Percentiles rank a stretch among this genome's conserved stretches.
These are phyloP conservation scores for Laticauda laticaudata DNA, from an alignment of 2,113 vertebrate species.

Conservation along the genomic window DNA sequence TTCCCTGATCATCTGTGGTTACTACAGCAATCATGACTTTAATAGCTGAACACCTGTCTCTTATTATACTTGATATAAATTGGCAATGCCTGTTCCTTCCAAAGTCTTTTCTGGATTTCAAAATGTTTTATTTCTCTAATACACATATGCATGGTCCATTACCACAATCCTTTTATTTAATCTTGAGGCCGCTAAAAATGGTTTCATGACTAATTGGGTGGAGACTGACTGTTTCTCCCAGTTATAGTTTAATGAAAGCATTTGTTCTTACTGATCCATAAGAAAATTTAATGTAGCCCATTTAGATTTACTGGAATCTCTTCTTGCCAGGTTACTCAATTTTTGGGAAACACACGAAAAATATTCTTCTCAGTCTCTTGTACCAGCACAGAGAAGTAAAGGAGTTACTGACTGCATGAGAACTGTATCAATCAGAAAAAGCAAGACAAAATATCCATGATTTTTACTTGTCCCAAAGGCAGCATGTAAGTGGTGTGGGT, in stretches of 20 bases:
- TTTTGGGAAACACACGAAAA: slow-evolving; percentile 39
- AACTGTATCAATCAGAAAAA: neutral
- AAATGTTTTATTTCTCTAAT: slow-evolving; percentile 56
- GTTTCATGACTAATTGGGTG: slow-evolving; percentile 62
- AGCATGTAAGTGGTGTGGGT: neutral
- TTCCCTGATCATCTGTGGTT: slow-evolving; percentile 53
- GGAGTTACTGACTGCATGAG: neutral
- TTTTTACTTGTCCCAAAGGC: neutral
- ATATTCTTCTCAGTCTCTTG: slow-evolving; percentile 6
- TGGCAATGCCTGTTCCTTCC: slow-evolving; percentile 58
- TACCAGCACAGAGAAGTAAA: slow-evolving; percentile 18
- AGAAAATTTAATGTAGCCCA: slow-evolving; percentile 29
- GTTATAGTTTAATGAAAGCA: slow-evolving; percentile 50
- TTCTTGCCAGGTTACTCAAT: slow-evolving; percentile 41
- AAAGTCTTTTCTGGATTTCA: slow-evolving; percentile 37
- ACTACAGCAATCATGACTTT: slow-evolving; percentile 52
- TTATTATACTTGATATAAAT: slow-evolving; percentile 59
- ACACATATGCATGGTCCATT: slow-evolving; percentile 57
- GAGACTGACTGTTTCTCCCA: slow-evolving; percentile 46
- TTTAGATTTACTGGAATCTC: slow-evolving; percentile 43
- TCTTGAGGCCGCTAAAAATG: slow-evolving; percentile 56
- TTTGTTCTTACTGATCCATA: slow-evolving; percentile 46
- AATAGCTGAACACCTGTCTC: slow-evolving; percentile 66
- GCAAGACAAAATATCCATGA: neutral
- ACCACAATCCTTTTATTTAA: slow-evolving; percentile 61